Conservation (phyloP, 2,797 vertebrate species). For the Neosilurus mollespiculum region DNA sequence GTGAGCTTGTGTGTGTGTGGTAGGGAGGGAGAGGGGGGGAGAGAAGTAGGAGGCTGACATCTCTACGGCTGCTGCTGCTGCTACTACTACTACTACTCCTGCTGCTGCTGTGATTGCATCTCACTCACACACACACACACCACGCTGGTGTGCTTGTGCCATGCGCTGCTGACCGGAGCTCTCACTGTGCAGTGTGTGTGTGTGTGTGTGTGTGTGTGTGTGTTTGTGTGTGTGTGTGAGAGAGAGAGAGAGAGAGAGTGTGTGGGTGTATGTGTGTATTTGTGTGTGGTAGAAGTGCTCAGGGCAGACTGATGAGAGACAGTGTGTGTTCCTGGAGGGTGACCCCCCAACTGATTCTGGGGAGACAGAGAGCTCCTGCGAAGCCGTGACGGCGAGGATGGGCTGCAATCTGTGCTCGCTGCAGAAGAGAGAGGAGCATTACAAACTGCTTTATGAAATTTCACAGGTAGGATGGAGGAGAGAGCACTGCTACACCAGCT, state of each 20-base stretch:
- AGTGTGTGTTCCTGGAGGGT: conserved; percentile 86
- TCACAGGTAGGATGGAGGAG: conserved; percentile 80
- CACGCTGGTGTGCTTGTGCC: conserved; percentile 27
- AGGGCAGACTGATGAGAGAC: conserved; percentile 95
- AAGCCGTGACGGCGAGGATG: conserved; percentile 78
- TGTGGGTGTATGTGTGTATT: conserved; percentile 42
- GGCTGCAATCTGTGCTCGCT: conserved; percentile 92
- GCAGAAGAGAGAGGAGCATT: conserved; percentile 90
- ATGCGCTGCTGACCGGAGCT: conserved; percentile 24
- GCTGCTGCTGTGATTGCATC: conserved; percentile 32
- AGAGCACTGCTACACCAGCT: conserved; percentile 42
- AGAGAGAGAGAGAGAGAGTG: too few species aligned
- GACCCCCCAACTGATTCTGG: conserved; percentile 85
- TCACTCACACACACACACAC: conserved; percentile 28
- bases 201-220: conserved; percentile 17
- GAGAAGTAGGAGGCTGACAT: conserved; percentile 61
- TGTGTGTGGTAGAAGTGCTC: conserved; percentile 71
- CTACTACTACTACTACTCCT: conserved; percentile 51
- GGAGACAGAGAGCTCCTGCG: conserved; percentile 70
- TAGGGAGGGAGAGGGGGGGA: conserved; percentile 42
- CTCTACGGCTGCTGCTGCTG: conserved; percentile 49
- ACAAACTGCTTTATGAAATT: conserved; percentile 94
- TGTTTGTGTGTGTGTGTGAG: too few species aligned
- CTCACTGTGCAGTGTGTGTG: conserved; percentile 29
- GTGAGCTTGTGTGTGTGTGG: conserved; percentile 52